Evolutionary conservation across 92 coral and sea anemone species (phyloP).

Genomic region (Paramuricea clavata): DNA sequence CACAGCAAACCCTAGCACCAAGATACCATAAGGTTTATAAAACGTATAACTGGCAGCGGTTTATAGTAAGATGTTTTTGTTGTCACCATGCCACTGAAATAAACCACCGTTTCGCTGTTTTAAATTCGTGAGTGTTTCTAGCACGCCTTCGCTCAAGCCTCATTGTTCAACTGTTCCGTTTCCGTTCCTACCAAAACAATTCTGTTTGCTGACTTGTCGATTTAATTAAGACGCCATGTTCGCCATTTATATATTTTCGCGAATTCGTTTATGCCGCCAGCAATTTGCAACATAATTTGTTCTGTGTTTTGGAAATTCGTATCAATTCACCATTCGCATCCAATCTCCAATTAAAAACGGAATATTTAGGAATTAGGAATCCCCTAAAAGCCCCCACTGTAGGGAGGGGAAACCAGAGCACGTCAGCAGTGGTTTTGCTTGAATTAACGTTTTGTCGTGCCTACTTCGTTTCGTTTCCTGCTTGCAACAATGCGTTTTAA

Average conservation of each 20-base stretch:
- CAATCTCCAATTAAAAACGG: not conserved
- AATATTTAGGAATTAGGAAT: slow-evolving; percentile 9
- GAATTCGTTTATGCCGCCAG: not conserved
- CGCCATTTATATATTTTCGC: not conserved
- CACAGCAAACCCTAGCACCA: too few relatives aligned
- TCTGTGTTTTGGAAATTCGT: not conserved
- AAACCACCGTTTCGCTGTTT: not conserved
- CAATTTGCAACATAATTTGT: not conserved
- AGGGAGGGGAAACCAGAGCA: too few relatives aligned
- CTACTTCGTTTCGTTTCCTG: slow-evolving; percentile 2
- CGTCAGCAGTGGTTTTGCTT: slow-evolving; percentile 23
- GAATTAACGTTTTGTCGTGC: not conserved
- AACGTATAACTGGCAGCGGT: too few relatives aligned
- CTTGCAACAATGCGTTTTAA: not conserved
- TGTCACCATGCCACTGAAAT: not conserved
- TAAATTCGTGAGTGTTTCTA: not conserved
- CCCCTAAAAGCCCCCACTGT: not conserved
- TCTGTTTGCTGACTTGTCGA: not conserved
- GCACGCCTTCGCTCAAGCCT: slow-evolving; percentile 6
- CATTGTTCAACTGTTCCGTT: slow-evolving; percentile 9
- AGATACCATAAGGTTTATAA: too few relatives aligned
- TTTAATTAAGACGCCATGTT: not conserved
- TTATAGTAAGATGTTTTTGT: not conserved
- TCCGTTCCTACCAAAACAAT: slow-evolving; percentile 3
- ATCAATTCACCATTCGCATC: not conserved